phyloP scores from a whole-genome alignment of 2,797 vertebrate species.

The Leucoraja ocellata region DNA sequence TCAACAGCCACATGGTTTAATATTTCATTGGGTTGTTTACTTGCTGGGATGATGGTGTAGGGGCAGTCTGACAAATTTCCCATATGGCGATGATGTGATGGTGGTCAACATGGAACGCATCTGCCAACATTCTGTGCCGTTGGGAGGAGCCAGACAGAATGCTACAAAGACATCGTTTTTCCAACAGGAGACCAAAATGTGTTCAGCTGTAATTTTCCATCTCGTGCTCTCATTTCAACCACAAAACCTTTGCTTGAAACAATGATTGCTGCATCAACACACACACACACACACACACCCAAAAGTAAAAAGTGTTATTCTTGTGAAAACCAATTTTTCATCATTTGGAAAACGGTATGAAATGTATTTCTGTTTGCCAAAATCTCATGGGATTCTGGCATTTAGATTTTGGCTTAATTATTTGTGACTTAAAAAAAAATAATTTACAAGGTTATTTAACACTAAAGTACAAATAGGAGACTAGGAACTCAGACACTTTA shows the following conservation, averaged over 20 bases:
- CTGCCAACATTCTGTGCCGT: slow-evolving; percentile 24
- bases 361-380: neutral
- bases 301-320: neutral
- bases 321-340: neutral
- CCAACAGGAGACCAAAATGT: neutral
- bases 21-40: neutral
- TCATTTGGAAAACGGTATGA: neutral
- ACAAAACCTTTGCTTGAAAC: neutral
- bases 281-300: neutral
- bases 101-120: neutral
- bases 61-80: neutral
- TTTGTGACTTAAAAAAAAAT: neutral
- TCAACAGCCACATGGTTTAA: neutral
- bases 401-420: neutral
- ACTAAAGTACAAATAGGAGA: neutral
- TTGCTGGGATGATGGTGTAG: slow-evolving; percentile 14
- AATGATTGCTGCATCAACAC: neutral
- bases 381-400: neutral
- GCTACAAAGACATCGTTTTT: neutral
- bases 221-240: neutral
- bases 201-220: slow-evolving; percentile 24
- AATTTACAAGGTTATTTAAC: neutral
- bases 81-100: slow-evolving; percentile 31
- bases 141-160: slow-evolving; percentile 22
- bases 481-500: neutral